phyloP scores from a whole-genome alignment of 2,113 vertebrate genomes.

The Drymodes brunneopygia region DNA sequence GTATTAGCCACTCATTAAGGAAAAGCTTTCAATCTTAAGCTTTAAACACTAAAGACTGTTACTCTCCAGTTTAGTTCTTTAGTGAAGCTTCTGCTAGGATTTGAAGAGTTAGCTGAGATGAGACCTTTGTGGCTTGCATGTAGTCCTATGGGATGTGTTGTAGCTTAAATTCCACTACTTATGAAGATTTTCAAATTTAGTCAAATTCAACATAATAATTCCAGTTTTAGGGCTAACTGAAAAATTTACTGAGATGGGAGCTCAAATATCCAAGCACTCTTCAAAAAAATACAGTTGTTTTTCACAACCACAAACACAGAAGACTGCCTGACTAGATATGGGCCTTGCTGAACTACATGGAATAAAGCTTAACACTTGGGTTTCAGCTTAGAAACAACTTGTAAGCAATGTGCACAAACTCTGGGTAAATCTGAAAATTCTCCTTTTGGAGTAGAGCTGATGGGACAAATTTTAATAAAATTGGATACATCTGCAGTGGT shows the following conservation, averaged over 20 bases:
- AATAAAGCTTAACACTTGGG: neutral
- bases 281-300: neutral
- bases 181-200: neutral
- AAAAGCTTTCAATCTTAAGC: neutral
- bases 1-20: neutral
- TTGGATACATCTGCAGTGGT: constrained; percentile 54
- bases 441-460: neutral
- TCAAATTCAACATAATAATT: neutral
- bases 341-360: neutral
- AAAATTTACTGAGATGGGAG: neutral
- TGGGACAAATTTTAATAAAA: constrained; percentile 59
- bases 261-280: neutral
- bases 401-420: neutral
- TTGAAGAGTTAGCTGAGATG: neutral
- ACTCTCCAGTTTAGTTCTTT: neutral
- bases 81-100: neutral
- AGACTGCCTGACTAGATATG: neutral
- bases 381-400: neutral
- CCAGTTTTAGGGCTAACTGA: neutral
- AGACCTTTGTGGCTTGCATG: neutral
- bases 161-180: neutral
- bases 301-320: neutral
- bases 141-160: neutral
- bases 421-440: constrained; percentile 28
- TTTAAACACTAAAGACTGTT: neutral